Percentiles rank a stretch among this genome's conserved stretches.
phyloP scores from a whole-genome alignment of 1,140 invertebrate species.

The Radopholus similis region DNA sequence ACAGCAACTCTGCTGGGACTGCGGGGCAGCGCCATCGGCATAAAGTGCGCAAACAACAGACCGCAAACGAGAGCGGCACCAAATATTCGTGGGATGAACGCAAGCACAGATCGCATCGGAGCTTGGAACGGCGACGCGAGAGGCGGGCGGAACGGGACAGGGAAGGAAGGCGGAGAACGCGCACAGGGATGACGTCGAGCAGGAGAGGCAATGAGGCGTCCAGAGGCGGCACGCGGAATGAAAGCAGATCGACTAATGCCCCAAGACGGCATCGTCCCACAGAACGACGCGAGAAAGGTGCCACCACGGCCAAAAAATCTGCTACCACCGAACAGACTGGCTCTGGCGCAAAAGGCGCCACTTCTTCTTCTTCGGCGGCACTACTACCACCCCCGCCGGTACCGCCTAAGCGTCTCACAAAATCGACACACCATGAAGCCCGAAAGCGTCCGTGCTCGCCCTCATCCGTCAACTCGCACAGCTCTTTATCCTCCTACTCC shows the following conservation, averaged over 20 bases:
- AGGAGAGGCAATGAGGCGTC: background rate
- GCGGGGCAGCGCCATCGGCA: no score
- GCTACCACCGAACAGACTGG: no score
- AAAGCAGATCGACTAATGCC: no score
- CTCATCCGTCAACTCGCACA: background rate
- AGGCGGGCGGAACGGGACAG: background rate
- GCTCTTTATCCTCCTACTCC: background rate
- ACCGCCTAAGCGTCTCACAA: background rate
- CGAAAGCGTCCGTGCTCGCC: background rate
- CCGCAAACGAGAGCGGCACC: background rate
- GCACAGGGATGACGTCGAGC: background rate
- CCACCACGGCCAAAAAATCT: no score
- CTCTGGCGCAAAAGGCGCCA: no score
- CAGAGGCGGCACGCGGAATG: no score
- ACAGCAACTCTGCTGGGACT: no score
- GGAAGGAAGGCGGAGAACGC: background rate
- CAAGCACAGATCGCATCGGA: conserved; percentile 12
- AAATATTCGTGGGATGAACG: background rate
- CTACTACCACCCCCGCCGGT: background rate
- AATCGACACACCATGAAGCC: background rate
- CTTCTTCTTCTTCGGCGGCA: no score
- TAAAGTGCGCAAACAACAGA: background rate
- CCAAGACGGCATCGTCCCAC: no score
- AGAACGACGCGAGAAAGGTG: no score
- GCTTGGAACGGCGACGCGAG: background rate